A percentile compares a stretch with the other conserved stretches of the same genome.
Conservation (phyloP, 1,140 invertebrate genomes). For the Spodoptera frugiperda region DNA sequence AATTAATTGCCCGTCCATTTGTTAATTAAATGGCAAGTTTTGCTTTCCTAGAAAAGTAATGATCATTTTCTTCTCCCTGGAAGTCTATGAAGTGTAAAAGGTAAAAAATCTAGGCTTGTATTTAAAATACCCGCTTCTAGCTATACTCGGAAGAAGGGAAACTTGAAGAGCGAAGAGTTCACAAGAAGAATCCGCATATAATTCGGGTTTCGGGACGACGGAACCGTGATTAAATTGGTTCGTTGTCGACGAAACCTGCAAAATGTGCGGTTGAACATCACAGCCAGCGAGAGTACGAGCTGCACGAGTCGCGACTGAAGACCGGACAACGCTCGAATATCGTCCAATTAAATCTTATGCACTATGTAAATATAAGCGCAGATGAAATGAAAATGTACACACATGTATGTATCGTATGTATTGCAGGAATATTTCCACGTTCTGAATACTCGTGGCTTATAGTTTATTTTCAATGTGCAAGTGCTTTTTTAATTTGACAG, state of each 20-base stretch:
- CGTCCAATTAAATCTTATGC: conserved; percentile 13
- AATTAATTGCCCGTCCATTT: conserved; percentile 61
- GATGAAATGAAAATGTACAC: conserved; percentile 9
- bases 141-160: conserved; percentile 43
- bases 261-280: conserved; percentile 87
- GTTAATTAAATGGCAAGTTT: conserved; percentile 55
- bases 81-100: conserved; percentile 5
- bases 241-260: conserved; percentile 97
- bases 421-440: neutral
- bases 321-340: conserved; percentile 2
- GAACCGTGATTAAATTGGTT: conserved; percentile 91
- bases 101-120: too few species aligned
- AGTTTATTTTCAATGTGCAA: conserved; percentile 83
- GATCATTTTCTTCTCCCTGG: conserved; percentile 38
- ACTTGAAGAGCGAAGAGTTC: conserved; percentile 47
- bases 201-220: conserved; percentile 93
- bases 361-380: neutral
- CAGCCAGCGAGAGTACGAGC: conserved; percentile 3
- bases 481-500: conserved; percentile 85
- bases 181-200: conserved; percentile 84
- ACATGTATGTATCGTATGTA: conserved; percentile 12
- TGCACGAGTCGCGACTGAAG: neutral
- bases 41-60: conserved; percentile 35
- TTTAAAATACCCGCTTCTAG: neutral
- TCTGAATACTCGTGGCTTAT: conserved; percentile 54